Conservation (phyloP, 2,888 invertebrate species). For the Ethmia dodecea region DNA sequence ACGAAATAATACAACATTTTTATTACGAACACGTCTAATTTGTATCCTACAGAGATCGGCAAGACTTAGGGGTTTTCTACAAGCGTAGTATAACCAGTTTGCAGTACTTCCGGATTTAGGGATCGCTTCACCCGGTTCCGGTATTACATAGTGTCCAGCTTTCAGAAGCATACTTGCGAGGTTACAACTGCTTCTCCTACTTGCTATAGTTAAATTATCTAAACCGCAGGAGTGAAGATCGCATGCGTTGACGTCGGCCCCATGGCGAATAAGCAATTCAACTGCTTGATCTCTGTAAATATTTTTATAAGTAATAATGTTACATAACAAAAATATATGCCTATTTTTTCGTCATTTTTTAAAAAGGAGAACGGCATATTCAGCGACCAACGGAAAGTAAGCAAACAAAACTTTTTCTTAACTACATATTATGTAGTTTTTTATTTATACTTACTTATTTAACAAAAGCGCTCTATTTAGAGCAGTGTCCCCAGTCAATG, state of each 20-base stretch:
- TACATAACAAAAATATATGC: too few relatives aligned
- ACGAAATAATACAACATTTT: conserved; percentile 46
- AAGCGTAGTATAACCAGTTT: conserved; percentile 55
- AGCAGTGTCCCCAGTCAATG: conserved; percentile 70
- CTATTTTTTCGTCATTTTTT: too few relatives aligned
- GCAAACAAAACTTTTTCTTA: too few relatives aligned
- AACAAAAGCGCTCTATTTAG: conserved; percentile 69
- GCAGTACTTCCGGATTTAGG: conserved; percentile 39
- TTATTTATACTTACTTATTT: conserved; percentile 52
- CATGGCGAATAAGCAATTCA: conserved; percentile 76
- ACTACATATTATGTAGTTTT: too few relatives aligned
- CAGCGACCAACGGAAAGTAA: too few relatives aligned
- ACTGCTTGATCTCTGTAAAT: conserved; percentile 70
- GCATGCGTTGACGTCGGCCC: conserved; percentile 79
- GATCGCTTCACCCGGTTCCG: conserved; percentile 19
- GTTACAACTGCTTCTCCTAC: conserved; percentile 42
- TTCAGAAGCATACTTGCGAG: conserved; percentile 56
- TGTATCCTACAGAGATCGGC: conserved; percentile 77
- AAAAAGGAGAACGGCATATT: too few relatives aligned
- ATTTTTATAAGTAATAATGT: not conserved
- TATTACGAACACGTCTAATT: conserved; percentile 49
- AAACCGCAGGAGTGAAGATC: conserved; percentile 74
- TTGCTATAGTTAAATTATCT: conserved; percentile 76
- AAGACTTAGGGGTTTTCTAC: conserved; percentile 68
- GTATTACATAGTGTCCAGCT: conserved; percentile 49